Percentiles rank a stretch among this genome's conserved stretches.
These are phyloP conservation scores for Protonibea diacanthus DNA, from an alignment of 2,797 vertebrate species.

Conservation along the genomic window DNA sequence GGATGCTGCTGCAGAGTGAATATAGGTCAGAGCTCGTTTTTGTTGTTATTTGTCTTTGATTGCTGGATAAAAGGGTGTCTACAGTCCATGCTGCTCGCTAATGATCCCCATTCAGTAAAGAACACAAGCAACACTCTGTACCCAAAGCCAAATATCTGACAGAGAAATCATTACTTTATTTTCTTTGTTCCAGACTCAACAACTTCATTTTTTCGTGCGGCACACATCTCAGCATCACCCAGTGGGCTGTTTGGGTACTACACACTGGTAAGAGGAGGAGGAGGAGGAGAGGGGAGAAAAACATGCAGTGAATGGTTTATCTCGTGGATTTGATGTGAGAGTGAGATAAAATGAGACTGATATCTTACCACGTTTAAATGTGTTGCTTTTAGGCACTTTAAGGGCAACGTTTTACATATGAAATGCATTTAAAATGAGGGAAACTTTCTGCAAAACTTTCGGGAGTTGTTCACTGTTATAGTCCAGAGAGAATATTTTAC, in stretches of 20 bases:
- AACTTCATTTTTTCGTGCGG: constrained; percentile 38
- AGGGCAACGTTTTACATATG: constrained; percentile 59
- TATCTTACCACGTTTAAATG: constrained; percentile 62
- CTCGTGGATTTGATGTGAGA: constrained; percentile 60
- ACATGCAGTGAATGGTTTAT: constrained; percentile 45
- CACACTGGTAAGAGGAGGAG: neutral
- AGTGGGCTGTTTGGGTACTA: constrained; percentile 66
- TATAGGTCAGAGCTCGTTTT: constrained; percentile 74
- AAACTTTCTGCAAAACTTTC: constrained; percentile 68
- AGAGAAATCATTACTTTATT: constrained; percentile 63
- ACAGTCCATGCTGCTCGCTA: constrained; percentile 40
- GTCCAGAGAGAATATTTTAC: constrained; percentile 73
- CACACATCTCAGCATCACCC: constrained; percentile 68
- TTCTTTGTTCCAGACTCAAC: constrained; percentile 76
- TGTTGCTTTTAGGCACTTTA: constrained; percentile 65
- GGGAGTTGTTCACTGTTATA: constrained; percentile 49
- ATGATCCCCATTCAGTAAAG: constrained; percentile 56
- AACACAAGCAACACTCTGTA: constrained; percentile 18
- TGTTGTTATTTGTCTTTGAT: constrained; percentile 67
- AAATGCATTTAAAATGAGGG: constrained; percentile 68
- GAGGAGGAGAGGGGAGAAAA: neutral
- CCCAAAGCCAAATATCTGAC: constrained; percentile 66
- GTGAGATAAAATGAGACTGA: constrained; percentile 69
- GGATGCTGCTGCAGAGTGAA: constrained; percentile 64
- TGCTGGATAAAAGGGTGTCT: constrained; percentile 52